Base-by-base conservation (phyloP, 2,888 invertebrate genomes). In the Diploptera punctata region DNA sequence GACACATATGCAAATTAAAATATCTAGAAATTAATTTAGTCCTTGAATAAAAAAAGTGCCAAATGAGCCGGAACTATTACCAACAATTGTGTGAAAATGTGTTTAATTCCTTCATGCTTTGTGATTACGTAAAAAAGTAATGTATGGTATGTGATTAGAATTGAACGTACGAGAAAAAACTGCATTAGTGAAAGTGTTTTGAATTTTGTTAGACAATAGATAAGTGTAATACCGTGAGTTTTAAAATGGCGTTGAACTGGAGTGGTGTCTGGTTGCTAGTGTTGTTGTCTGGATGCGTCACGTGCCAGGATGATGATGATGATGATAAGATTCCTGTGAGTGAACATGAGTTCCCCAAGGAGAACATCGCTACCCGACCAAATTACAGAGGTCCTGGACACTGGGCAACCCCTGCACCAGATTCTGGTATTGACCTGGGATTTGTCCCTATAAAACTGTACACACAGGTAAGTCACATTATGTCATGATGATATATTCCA, bases 391-490 rank as follows among this genome's bases (percentile, higher is more conserved):
- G 67, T 1, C 65, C 70, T 2, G 73, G 73, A 18, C 54, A 74
- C 29, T 77, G 77, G 77, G 77, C 74, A 1, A 77, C 75, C 9
- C 77, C 77, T 0, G 62, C 72, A 13, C 76, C 76, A 10, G 71
- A 73, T n/a, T 74, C 74, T 0, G 75, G 72, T 1, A 77, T 79
- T 1, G 75, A 77, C 13, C 68, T 79, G 16, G 80, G 77, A 19
- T 81, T 80, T 67, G 77, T 80, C 5, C 81, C 81, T 1, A 67
- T 77, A 29, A 78, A 79, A 71, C 76, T 78, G 29, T 80, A 80
- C 75, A 76, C 78, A 1, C 80, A 80, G 74, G 75, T 74, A 57
- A 44, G 71, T n/a, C n/a, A n/a, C n/a, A n/a, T n/a, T n/a, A n/a
- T n/a, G n/a, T n/a, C n/a, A n/a, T n/a, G n/a, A n/a, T n/a, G n/a